These are phyloP conservation scores for Sphaerophoria taeniata DNA, from an alignment of 2,888 invertebrate genomes.

Conservation along the genomic window DNA sequence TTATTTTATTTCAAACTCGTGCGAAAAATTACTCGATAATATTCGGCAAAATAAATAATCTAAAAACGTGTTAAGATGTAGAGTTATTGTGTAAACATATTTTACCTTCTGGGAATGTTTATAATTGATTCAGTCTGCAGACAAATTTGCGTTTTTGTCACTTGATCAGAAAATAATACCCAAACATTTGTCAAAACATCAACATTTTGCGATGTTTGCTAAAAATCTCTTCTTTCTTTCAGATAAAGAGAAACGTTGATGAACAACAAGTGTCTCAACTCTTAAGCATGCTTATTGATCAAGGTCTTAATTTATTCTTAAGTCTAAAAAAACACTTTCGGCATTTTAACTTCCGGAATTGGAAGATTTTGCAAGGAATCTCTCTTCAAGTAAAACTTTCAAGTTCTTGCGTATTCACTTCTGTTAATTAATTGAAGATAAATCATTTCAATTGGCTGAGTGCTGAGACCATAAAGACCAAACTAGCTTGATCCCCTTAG, in stretches of 20 bases:
- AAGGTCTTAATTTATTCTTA: too few species aligned
- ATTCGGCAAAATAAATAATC: neutral
- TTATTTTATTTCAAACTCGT: neutral
- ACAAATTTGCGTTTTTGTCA: neutral
- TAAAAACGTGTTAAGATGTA: neutral
- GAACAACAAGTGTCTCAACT: neutral
- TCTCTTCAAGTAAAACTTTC: too few species aligned
- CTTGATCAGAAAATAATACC: neutral
- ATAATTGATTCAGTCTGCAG: neutral
- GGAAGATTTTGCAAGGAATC: too few species aligned
- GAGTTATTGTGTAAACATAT: neutral
- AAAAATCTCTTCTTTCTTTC: neutral
- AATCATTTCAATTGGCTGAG: conserved; percentile 25
- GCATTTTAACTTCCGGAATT: too few species aligned
- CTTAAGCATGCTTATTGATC: too few species aligned
- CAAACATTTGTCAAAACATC: neutral
- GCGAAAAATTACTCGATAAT: neutral
- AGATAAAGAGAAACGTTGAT: neutral
- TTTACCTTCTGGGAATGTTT: neutral
- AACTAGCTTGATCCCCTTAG: conserved; percentile 33
- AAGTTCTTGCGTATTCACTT: too few species aligned
- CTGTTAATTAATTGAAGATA: conserved; percentile 14
- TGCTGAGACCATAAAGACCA: neutral
- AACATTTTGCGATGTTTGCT: neutral
- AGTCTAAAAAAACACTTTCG: too few species aligned